Base-by-base conservation (phyloP, 2,797 vertebrate species). In the Malacoraja senta region DNA sequence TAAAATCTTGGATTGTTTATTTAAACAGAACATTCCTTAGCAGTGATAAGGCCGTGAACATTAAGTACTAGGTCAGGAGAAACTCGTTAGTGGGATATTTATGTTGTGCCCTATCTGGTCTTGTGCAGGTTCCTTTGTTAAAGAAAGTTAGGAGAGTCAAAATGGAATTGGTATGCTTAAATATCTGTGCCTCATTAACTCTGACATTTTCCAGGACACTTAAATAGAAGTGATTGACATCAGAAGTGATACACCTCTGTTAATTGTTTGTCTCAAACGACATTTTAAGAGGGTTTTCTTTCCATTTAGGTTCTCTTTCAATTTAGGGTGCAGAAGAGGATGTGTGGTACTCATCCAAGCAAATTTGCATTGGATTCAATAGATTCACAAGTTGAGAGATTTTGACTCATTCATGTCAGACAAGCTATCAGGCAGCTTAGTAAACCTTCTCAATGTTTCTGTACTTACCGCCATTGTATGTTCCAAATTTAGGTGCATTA, bases 121-220 rank as follows among this genome's bases (percentile, higher is more conserved):
- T 63, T 88, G 61, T 35, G 6, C 19, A 88, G 84, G 84, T 19
- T 21, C 58, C n/a, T 88, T 88, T 88, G 61, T 88, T 88, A 88
- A 32, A 88, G 61, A 7, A 65, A 88, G 61, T 65, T 88, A 88
- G 58, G 84, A 29, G 84, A 88, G 84, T 65, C 17, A 88, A 86
- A 63, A 88, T 65, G 84, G 84, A 88, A 88, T 65, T 65, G 61
- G 58, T 65, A 88, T 68, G 77, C n/a, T 63, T 88, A 65, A 63
- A 4, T 68, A 88, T 35, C n/a, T 9, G 0, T 35, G n/a, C 61
- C 84, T 88, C 61, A 68, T 88, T 63, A 35, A 88, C 61, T 86
- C 61, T 88, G 84, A 68, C 63, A 68, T 88, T 32, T 88, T 88
- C 61, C 61, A 88, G 61, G 61, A 68, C 61, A 88, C 63, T 65